phyloP scores from a whole-genome alignment of 1,140 invertebrate genomes.

The Orussus abietinus region DNA sequence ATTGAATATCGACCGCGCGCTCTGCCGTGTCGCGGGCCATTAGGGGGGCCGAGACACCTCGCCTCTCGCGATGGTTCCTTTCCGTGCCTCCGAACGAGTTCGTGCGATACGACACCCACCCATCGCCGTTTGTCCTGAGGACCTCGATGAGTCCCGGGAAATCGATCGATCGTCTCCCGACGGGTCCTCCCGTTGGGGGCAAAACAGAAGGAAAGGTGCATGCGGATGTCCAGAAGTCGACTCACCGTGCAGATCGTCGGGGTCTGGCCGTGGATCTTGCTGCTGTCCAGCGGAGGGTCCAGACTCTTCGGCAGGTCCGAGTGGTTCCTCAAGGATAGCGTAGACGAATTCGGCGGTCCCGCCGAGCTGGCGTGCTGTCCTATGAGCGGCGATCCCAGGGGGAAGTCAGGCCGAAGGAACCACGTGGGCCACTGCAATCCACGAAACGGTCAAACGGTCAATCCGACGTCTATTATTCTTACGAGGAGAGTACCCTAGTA shows the following conservation, averaged over 20 bases:
- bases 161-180: too few relatives aligned
- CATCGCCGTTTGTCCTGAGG: too few relatives aligned
- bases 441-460: too few relatives aligned
- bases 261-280: slow-evolving; percentile 44
- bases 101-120: too few relatives aligned
- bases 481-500: too few relatives aligned
- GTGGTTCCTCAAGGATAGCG: slow-evolving; percentile 28
- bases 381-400: slow-evolving; percentile 21
- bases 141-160: too few relatives aligned
- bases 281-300: slow-evolving; percentile 26
- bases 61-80: slow-evolving; percentile 20
- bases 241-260: slow-evolving; percentile 49
- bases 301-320: slow-evolving; percentile 28
- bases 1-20: slow-evolving; percentile 49
- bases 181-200: too few relatives aligned
- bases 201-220: too few relatives aligned
- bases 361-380: slow-evolving; percentile 28
- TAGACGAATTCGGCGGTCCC: slow-evolving; percentile 23
- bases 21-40: slow-evolving; percentile 39
- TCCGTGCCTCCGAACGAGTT: slow-evolving; percentile 3
- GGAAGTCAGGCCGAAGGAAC: slow-evolving; percentile 41
- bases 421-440: slow-evolving; percentile 46
- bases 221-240: too few relatives aligned
- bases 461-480: too few relatives aligned
- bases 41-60: slow-evolving; percentile 24